These are phyloP conservation scores for Blastobasis adustella DNA, from an alignment of 2,888 invertebrate genomes.

Conservation along the genomic window DNA sequence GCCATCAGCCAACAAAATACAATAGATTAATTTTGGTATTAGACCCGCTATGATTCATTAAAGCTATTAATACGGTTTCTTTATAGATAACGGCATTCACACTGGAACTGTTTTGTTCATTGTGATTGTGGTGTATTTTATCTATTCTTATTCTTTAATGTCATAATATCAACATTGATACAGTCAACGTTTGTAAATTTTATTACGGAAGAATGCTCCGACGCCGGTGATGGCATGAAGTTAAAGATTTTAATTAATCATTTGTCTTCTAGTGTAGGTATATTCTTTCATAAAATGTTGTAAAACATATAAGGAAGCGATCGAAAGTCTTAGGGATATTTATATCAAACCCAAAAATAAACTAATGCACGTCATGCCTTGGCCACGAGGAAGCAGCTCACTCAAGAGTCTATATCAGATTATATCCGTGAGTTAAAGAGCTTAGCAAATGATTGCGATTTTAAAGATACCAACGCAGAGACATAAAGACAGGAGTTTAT, in stretches of 20 bases:
- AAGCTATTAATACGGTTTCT: too few species aligned
- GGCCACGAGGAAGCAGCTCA: not conserved
- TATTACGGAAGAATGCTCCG: not conserved
- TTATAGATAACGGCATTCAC: too few species aligned
- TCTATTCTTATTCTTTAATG: too few species aligned
- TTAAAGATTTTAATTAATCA: not conserved
- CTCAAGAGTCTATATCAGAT: not conserved
- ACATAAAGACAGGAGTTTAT: not conserved
- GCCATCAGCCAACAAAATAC: too few species aligned
- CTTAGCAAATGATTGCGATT: too few species aligned
- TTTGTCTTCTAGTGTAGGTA: not conserved
- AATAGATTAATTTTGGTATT: too few species aligned
- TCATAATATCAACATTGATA: too few species aligned
- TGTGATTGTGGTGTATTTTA: too few species aligned
- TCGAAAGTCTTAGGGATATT: not conserved
- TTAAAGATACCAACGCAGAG: too few species aligned
- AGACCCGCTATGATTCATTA: too few species aligned
- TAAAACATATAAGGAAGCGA: not conserved
- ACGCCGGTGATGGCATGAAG: not conserved
- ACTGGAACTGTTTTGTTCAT: too few species aligned
- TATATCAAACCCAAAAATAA: not conserved
- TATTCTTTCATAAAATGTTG: not conserved
- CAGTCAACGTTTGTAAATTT: not conserved
- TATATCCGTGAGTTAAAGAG: not conserved
- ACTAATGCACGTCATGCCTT: not conserved